Base-by-base conservation (phyloP, 37 sponge, comb jelly and placozoan species). In the Diacarnus erythraeanus region DNA sequence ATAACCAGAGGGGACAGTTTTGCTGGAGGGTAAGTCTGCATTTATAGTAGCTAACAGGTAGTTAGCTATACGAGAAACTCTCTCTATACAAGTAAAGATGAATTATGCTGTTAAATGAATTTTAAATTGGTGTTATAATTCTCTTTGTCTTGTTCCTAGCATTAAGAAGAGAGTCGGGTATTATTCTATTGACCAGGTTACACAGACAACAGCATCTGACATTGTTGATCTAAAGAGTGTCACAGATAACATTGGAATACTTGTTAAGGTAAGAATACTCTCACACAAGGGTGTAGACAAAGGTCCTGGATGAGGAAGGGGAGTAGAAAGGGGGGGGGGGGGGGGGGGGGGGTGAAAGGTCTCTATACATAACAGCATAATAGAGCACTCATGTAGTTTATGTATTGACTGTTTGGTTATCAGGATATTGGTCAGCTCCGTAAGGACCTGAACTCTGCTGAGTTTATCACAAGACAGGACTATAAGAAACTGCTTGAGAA, bases 131-230 rank as follows among this genome's bases (percentile, higher is more conserved):
- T 54, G 56, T 17, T 54, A 54, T 10, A 10, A 54, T 54, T 10
- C 10, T 54, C 17, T 54, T 54, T 54, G 17, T 54, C 17, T 20
- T 17, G 56, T 54, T 54, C 56, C 56, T 54, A 17, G 17, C 17
- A 54, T 54, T 26, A 3, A 72, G 17, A 75, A 59, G 25, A 78
- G 73, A 57, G 63, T 79, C 2, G 84, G 92, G 6, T 77, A 51
- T 33, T 70, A 31, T 40, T 44, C 44, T 1, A 38, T 17, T 5
- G 92, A 91, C 66, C 36, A 40, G 29, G 34, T 44, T 38, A 41
- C 75, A 0, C 92, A 91, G 61, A 91, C 92, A 25, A 77, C 83
- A 2, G 54, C 69, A 33, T 71, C 88, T 27, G 84, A 91, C 29
- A 83, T 91, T 15, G 10, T 87, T 18, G 84, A 83, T 0, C 51